Percentiles rank a stretch among this genome's conserved stretches.
Evolutionary conservation across 2,888 invertebrate genomes (phyloP).

Genomic region (Trissolcus brochymenae): DNA sequence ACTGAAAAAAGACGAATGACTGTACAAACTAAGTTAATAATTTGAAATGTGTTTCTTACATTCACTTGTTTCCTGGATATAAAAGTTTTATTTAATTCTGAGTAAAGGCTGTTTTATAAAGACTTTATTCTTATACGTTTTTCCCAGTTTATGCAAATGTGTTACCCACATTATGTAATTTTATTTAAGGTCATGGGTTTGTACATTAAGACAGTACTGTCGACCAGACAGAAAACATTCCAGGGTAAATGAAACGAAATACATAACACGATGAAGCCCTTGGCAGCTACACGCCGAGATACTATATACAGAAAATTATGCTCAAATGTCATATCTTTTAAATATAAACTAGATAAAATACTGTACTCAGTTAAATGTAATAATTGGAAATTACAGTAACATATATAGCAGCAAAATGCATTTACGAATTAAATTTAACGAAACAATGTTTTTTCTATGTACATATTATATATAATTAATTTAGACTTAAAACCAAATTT

Average conservation of each 20-base stretch:
- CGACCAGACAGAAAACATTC: constrained; percentile 44
- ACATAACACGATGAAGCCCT: constrained; percentile 38
- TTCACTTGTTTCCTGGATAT: not conserved
- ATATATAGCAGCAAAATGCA: constrained; percentile 14
- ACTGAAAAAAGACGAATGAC: no score
- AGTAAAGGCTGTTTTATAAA: constrained; percentile 6
- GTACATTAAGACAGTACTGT: constrained; percentile 42
- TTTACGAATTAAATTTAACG: constrained; percentile 20
- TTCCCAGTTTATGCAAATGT: constrained; percentile 17
- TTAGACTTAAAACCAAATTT: not conserved
- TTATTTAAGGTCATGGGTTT: constrained; percentile 37
- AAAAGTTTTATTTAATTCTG: not conserved
- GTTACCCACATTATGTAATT: constrained; percentile 31
- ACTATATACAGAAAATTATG: constrained; percentile 37
- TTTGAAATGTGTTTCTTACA: no score
- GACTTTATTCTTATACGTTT: constrained; percentile 2
- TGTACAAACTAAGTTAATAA: no score
- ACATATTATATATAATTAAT: constrained; percentile 42
- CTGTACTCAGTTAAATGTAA: constrained; percentile 36
- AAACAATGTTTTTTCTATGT: constrained; percentile 27
- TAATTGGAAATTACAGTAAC: constrained; percentile 32
- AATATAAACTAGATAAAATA: constrained; percentile 30
- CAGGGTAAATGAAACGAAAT: constrained; percentile 50
- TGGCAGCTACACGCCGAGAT: constrained; percentile 27
- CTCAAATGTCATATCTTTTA: constrained; percentile 52